These are phyloP conservation scores for Argyra leucocephala DNA, from an alignment of 2,888 invertebrate species.

Conservation along the genomic window DNA sequence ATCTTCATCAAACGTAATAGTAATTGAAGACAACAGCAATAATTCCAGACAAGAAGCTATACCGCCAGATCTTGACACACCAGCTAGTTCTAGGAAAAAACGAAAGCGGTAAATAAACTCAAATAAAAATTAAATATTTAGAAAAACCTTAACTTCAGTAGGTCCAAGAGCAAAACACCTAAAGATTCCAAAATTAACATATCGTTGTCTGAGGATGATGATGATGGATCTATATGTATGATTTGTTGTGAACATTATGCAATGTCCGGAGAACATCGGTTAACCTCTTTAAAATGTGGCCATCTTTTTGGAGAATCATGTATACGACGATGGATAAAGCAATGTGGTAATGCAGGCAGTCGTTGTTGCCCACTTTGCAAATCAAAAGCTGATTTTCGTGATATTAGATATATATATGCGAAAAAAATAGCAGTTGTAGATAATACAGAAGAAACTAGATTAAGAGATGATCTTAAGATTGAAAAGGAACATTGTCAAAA, in stretches of 20 bases:
- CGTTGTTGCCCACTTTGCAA: conserved; percentile 84
- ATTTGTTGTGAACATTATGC: conserved; percentile 87
- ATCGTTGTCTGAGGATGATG: conserved; percentile 43
- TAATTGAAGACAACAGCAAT: neutral
- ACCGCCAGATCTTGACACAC: neutral
- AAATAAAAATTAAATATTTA: neutral
- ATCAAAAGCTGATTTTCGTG: conserved; percentile 54
- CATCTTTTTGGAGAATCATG: conserved; percentile 83
- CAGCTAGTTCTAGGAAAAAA: conserved; percentile 14
- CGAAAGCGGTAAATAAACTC: conserved; percentile 19
- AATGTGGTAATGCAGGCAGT: conserved; percentile 34
- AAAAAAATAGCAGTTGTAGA: conserved; percentile 66
- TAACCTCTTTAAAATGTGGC: conserved; percentile 83
- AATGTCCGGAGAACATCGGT: conserved; percentile 72
- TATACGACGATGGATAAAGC: conserved; percentile 43
- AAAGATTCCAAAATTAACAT: conserved; percentile 7
- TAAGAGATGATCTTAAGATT: conserved; percentile 53
- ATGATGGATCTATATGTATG: conserved; percentile 66
- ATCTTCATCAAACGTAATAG: neutral
- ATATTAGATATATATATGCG: conserved; percentile 72
- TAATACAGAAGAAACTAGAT: conserved; percentile 60
- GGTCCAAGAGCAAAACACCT: conserved; percentile 13
- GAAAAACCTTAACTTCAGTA: neutral
- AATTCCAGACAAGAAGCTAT: neutral
- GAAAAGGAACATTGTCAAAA: conserved; percentile 51